These are phyloP conservation scores for Perithous albicinctus DNA, from an alignment of 2,888 invertebrate species.

Conservation along the genomic window DNA sequence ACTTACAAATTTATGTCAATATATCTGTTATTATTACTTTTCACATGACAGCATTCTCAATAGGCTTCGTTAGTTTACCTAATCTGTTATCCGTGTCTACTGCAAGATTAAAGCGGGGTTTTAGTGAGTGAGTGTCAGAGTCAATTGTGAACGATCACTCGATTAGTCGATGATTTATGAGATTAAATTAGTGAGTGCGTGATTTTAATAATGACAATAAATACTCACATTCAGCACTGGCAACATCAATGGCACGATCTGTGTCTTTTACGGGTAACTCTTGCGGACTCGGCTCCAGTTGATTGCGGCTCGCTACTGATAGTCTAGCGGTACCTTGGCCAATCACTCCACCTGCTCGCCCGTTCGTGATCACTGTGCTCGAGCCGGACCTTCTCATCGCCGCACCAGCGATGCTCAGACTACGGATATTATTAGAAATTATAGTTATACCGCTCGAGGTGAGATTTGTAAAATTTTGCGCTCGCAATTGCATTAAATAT, in stretches of 20 bases:
- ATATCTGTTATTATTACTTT: slow-evolving; percentile 78
- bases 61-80: slow-evolving; percentile 82
- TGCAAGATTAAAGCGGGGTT: slow-evolving; percentile 77
- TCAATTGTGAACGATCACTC: slow-evolving; percentile 16
- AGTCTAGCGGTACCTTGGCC: slow-evolving; percentile 77
- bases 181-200: slow-evolving; percentile 4
- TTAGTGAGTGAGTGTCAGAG: slow-evolving; percentile 47
- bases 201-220: background rate
- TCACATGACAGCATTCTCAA: slow-evolving; percentile 82
- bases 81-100: slow-evolving; percentile 83
- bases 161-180: background rate
- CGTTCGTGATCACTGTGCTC: slow-evolving; percentile 78
- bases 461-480: background rate
- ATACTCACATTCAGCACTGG: slow-evolving; percentile 86
- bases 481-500: background rate
- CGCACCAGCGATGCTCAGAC: slow-evolving; percentile 77
- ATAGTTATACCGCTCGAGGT: background rate
- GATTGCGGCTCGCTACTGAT: slow-evolving; percentile 77
- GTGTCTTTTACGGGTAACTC: slow-evolving; percentile 85
- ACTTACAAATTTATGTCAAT: slow-evolving; percentile 81
- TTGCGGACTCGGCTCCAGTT: slow-evolving; percentile 82
- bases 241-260: slow-evolving; percentile 84
- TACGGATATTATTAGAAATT: slow-evolving; percentile 55
- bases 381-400: slow-evolving; percentile 80
- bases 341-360: slow-evolving; percentile 73